Evolutionary conservation across 2,797 vertebrate species (phyloP).

Genomic region (Mustela erminea): DNA sequence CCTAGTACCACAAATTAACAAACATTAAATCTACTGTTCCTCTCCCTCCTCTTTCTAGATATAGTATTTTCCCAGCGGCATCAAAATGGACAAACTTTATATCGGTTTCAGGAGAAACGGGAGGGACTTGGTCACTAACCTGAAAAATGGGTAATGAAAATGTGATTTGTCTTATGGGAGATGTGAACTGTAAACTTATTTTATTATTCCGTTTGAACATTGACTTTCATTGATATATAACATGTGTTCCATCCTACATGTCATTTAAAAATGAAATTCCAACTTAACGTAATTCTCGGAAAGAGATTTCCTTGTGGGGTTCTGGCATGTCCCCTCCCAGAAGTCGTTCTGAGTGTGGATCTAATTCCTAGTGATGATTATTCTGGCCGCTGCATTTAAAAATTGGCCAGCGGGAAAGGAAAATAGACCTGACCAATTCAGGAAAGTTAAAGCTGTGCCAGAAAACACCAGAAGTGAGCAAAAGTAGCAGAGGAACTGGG

Average conservation of each 20-base stretch:
- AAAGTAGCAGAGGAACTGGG: background rate
- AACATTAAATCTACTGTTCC: background rate
- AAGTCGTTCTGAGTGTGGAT: background rate
- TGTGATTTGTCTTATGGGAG: background rate
- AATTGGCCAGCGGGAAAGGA: background rate
- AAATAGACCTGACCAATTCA: background rate
- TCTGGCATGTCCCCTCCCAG: background rate
- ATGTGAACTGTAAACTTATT: background rate
- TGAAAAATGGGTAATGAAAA: constrained; percentile 5
- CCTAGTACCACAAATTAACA: background rate
- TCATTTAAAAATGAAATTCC: constrained; percentile 42
- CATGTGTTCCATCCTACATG: background rate
- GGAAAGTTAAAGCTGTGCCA: background rate
- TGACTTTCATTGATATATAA: background rate
- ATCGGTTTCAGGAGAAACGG: background rate
- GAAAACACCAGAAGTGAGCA: background rate
- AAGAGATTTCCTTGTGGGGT: background rate
- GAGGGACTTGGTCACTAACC: background rate
- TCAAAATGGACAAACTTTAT: background rate
- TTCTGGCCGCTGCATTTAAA: constrained; percentile 31
- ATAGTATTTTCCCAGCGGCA: background rate
- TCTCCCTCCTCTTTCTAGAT: background rate
- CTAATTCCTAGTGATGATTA: background rate
- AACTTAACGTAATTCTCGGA: background rate
- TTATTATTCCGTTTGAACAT: background rate